Evolutionary conservation across 1,140 invertebrate species (phyloP).

Genomic region (Ostrea edulis): DNA sequence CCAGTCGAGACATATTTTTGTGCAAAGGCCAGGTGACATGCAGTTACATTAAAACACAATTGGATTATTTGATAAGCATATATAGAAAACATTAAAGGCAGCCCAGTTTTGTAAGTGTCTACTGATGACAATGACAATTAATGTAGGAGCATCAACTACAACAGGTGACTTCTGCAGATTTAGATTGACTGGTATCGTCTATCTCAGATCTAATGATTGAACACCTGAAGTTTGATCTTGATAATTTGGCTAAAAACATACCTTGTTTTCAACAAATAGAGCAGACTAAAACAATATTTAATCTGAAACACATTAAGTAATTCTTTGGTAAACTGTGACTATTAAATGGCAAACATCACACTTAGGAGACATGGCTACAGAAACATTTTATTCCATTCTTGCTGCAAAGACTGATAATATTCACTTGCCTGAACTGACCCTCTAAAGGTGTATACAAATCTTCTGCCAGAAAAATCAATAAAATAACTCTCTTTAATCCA

Average conservation of each 20-base stretch:
- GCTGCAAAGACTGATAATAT: too few species aligned
- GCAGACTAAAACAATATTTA: neutral
- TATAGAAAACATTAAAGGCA: constrained; percentile 11
- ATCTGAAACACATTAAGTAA: neutral
- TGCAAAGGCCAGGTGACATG: too few species aligned
- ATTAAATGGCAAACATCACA: neutral
- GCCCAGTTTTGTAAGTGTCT: neutral
- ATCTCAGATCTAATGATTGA: neutral
- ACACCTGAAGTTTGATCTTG: constrained; percentile 11
- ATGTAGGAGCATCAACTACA: neutral
- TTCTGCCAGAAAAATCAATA: too few species aligned
- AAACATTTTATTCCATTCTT: constrained; percentile 5
- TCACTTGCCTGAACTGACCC: neutral
- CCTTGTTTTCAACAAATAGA: constrained; percentile 29
- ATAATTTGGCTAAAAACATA: neutral
- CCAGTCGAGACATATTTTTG: too few species aligned
- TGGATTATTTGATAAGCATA: neutral
- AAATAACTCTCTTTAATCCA: too few species aligned
- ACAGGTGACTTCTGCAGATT: neutral
- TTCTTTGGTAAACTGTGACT: neutral
- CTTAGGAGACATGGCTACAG: neutral
- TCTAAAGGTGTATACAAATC: neutral
- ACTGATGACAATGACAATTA: neutral
- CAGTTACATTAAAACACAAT: too few species aligned
- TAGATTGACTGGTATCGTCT: neutral